Evolutionary conservation across 2,113 vertebrate genomes (phyloP).

Genomic region (Geococcyx californianus): DNA sequence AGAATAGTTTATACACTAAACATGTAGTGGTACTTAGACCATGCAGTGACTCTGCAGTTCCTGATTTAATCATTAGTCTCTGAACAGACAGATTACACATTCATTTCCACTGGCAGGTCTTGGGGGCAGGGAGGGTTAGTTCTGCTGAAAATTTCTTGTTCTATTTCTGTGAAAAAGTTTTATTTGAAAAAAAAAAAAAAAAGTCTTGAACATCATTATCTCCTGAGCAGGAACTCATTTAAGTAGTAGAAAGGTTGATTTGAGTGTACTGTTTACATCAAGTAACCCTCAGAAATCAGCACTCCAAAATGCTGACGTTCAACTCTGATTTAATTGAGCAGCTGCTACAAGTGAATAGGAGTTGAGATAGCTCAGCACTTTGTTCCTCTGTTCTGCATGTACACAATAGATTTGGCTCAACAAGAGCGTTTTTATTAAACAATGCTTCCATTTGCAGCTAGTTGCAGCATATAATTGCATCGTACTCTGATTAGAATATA

Average conservation of each 20-base stretch:
- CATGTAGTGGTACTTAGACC: background rate
- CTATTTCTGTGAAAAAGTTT: background rate
- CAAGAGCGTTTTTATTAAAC: slow-evolving; percentile 39
- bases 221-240: background rate
- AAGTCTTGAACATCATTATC: background rate
- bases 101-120: background rate
- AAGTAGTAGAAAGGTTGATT: slow-evolving; percentile 36
- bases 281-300: slow-evolving; percentile 50
- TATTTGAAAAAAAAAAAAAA: background rate
- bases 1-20: background rate
- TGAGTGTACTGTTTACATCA: slow-evolving; percentile 24
- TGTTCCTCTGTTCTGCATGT: background rate
- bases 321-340: slow-evolving; percentile 59
- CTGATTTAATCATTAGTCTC: background rate
- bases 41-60: background rate
- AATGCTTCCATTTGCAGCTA: slow-evolving; percentile 18
- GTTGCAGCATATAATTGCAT: slow-evolving; percentile 3
- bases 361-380: slow-evolving; percentile 46
- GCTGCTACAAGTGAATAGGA: slow-evolving; percentile 49
- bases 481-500: background rate
- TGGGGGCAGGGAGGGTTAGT: background rate
- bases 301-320: slow-evolving; percentile 39
- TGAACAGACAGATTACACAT: background rate
- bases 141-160: background rate
- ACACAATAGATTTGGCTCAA: slow-evolving; percentile 41